A percentile compares a stretch with the other conserved stretches of the same genome.
phyloP scores from a whole-genome alignment of 2,113 vertebrate species.

The Pseudorasbora parva region DNA sequence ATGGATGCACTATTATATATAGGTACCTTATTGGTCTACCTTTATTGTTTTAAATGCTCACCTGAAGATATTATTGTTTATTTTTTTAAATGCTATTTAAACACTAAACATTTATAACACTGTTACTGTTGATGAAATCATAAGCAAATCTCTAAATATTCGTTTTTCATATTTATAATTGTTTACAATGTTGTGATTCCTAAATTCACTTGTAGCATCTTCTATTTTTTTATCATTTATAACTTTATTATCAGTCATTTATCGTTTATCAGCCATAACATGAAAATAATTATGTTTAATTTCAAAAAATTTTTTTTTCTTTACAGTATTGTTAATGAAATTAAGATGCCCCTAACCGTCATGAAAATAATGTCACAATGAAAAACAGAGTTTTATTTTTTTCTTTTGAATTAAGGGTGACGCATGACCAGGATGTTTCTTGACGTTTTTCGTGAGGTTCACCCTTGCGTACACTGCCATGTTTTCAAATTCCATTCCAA shows the following conservation, averaged over 20 bases:
- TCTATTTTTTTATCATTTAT: not conserved
- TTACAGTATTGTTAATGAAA: not conserved
- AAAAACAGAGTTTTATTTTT: not conserved
- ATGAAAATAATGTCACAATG: not conserved
- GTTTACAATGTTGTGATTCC: not conserved
- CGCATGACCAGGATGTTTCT: not conserved
- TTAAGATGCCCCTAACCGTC: not conserved
- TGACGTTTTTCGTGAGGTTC: not conserved
- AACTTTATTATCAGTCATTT: not conserved
- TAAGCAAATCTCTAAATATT: not conserved
- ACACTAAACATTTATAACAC: not conserved
- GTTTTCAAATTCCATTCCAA: constrained; percentile 2
- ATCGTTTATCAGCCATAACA: not conserved
- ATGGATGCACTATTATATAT: not conserved
- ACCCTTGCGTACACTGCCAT: constrained; percentile 14
- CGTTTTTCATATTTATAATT: not conserved
- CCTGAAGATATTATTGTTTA: not conserved
- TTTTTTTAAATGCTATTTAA: not conserved
- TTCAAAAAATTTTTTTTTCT: not conserved
- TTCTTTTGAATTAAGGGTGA: not conserved
- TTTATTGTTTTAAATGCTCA: not conserved
- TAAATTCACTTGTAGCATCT: not conserved
- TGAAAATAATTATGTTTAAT: not conserved
- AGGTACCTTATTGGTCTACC: not conserved
- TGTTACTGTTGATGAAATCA: not conserved